These are phyloP conservation scores for Ichneumon xanthorius DNA, from an alignment of 2,888 invertebrate genomes.

Conservation along the genomic window DNA sequence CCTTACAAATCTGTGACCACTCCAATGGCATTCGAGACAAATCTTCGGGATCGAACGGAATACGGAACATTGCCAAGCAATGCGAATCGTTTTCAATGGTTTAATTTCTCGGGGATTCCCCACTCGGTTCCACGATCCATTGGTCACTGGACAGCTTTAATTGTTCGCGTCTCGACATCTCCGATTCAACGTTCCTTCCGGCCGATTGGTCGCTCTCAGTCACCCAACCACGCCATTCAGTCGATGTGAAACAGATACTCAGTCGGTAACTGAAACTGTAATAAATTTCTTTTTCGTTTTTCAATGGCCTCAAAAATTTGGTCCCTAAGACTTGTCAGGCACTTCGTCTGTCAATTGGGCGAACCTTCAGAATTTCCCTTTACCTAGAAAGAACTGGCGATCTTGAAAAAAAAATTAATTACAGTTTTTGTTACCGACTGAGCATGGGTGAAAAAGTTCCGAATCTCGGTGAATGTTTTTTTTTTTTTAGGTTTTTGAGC, in stretches of 20 bases:
- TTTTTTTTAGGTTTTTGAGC: neutral
- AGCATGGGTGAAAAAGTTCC: neutral
- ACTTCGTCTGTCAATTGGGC: too few species aligned
- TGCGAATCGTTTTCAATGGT: constrained; percentile 9
- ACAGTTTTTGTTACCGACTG: too few species aligned
- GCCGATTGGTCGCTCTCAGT: constrained; percentile 32
- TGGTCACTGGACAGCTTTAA: constrained; percentile 69
- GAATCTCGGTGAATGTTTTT: neutral
- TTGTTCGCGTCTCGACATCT: constrained; percentile 51
- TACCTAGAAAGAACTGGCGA: too few species aligned
- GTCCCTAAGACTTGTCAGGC: too few species aligned
- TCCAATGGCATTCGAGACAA: constrained; percentile 30
- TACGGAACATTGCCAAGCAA: neutral
- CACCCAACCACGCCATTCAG: too few species aligned
- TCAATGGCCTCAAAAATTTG: too few species aligned
- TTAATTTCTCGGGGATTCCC: neutral
- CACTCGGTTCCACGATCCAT: constrained; percentile 67
- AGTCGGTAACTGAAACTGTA: too few species aligned
- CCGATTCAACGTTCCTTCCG: constrained; percentile 62
- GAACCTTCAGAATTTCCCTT: too few species aligned
- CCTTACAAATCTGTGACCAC: constrained; percentile 1
- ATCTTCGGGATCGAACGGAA: constrained; percentile 13
- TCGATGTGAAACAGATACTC: too few species aligned
- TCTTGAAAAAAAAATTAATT: too few species aligned
- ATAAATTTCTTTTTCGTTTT: too few species aligned